Percentiles rank a stretch among this genome's conserved stretches.
Evolutionary conservation across 2,797 vertebrate genomes (phyloP).

Genomic region (Anniella stebbinsi): DNA sequence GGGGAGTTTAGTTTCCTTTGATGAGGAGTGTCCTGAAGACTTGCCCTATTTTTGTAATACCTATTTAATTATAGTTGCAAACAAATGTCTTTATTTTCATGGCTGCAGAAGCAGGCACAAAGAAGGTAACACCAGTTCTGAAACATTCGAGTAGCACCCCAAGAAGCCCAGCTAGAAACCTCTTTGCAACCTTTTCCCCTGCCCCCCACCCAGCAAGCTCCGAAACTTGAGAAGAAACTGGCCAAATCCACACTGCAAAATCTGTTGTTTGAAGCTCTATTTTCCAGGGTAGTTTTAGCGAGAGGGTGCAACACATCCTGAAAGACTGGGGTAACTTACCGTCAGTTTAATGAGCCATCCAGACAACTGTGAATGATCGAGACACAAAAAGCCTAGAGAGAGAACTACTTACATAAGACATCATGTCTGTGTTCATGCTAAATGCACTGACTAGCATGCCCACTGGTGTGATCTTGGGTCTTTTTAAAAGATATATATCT

Average conservation of each 20-base stretch:
- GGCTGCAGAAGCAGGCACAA: no score
- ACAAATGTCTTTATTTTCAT: no score
- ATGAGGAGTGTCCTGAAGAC: no score
- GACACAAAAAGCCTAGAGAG: not conserved
- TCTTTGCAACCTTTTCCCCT: accelerated
- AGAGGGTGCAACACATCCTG: not conserved
- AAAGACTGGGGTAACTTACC: not conserved
- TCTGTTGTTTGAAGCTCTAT: not conserved
- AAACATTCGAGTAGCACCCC: not conserved
- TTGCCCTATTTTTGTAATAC: no score
- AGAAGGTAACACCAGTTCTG: not conserved
- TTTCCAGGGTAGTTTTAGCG: not conserved
- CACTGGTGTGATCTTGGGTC: not conserved
- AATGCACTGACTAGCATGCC: not conserved
- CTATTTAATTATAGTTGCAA: no score
- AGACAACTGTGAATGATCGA: not conserved
- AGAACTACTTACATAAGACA: not conserved
- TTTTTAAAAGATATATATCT: not conserved
- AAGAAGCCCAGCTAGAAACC: not conserved
- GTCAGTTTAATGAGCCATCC: not conserved
- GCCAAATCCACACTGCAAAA: not conserved
- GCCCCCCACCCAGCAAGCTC: no score
- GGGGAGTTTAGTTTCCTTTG: not conserved
- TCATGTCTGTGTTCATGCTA: not conserved
- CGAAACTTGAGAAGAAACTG: not conserved